Base-by-base conservation (phyloP, 2,888 invertebrate species). In the Crepidodera aurea region DNA sequence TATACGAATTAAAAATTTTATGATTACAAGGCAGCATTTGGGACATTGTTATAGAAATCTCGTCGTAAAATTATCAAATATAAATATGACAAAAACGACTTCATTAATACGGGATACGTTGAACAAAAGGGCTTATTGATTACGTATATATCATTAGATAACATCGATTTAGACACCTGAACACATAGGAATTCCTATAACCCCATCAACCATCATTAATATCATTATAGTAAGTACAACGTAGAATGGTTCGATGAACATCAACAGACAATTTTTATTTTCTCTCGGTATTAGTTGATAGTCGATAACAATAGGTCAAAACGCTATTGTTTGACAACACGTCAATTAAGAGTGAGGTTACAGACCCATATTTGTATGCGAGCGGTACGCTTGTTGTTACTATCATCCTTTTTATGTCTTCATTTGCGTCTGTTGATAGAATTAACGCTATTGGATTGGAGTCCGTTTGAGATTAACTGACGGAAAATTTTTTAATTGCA, bases 261-360 rank as follows among this genome's bases (percentile, higher is more conserved):
- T 18, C 40, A 40, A 16, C 16, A 40, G 5, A 40, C 4, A 8
- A 2, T 13, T 13, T 40, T 40, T 40, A 16, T 40, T 8, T n/a
- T 8, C 16, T 40, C 40, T 40, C 22, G 16, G 40, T 40, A 40
- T 40, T 13, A 40, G 40, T 22, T 25, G 32, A 29, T 27, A 25
- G 15, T 15, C 40, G 34, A 58, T 51, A 58, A 29, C 50, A 57
- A 48, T 50, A 37, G 50, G 50, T 57, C 57, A 50, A 22, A 39
- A 37, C 16, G 37, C 29, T 27, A 48, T 57, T 57, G 57, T 57
- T 55, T 55, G 8, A 55, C 55, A 56, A 56, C 34, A 22, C 29
- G 46, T 46, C 22, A 56, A 56, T 56, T 46, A 56, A 34, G n/a
- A n/a, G 32, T 22, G 46, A 46, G 56, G 56, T 46, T 56, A 56